A percentile compares a stretch with the other conserved stretches of the same genome.
These are phyloP conservation scores for Antrozous pallidus DNA, from an alignment of 2,797 vertebrate species.

Conservation along the genomic window DNA sequence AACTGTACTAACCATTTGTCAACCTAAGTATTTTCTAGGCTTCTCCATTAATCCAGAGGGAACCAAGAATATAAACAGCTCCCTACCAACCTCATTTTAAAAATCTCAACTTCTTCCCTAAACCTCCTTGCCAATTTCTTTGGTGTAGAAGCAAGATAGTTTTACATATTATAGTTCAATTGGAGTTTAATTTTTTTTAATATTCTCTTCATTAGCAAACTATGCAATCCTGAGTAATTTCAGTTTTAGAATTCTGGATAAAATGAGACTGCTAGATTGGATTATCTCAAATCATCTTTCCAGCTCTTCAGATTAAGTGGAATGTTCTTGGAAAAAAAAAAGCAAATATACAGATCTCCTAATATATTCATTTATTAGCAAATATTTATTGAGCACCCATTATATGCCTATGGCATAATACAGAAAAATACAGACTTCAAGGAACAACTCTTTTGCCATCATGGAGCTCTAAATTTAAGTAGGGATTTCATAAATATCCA, in stretches of 20 bases:
- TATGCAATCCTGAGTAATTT: not conserved
- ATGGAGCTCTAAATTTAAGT: not conserved
- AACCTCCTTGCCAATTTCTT: not conserved
- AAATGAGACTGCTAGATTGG: not conserved
- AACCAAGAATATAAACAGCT: not conserved
- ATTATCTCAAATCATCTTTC: not conserved
- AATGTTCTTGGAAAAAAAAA: slow-evolving; percentile 10
- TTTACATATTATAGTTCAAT: not conserved
- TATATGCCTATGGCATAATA: not conserved
- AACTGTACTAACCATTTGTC: not conserved
- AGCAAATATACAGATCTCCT: not conserved
- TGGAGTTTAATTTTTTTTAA: not conserved
- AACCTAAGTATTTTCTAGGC: not conserved
- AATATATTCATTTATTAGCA: not conserved
- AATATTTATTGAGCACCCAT: not conserved
- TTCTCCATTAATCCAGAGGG: not conserved
- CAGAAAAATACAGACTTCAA: not conserved
- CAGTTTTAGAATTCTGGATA: not conserved
- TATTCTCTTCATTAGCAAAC: not conserved
- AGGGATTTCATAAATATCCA: not conserved
- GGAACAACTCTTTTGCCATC: not conserved
- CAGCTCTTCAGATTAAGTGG: not conserved
- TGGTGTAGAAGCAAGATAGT: not conserved
- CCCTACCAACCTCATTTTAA: not conserved
- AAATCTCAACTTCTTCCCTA: not conserved